Evolutionary conservation across 2,797 vertebrate species (phyloP).

Genomic region (Pseudomugil gertrudae): DNA sequence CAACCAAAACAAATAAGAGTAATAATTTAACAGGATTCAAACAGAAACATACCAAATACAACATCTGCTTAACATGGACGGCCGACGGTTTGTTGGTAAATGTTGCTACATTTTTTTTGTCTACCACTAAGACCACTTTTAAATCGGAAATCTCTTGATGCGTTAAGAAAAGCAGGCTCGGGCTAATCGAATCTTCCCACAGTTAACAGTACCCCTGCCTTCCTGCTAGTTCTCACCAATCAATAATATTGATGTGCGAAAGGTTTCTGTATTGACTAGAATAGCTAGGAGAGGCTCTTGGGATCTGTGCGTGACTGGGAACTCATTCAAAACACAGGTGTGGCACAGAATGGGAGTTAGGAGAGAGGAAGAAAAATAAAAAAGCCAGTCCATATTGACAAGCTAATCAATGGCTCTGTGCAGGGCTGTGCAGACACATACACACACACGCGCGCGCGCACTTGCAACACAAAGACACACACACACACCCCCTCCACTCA

Average conservation of each 20-base stretch:
- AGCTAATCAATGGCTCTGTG: constrained; percentile 71
- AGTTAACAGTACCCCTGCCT: constrained; percentile 75
- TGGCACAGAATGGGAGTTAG: constrained; percentile 67
- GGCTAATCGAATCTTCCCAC: constrained; percentile 77
- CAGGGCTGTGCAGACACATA: constrained; percentile 56
- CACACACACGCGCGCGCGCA: constrained; percentile 37
- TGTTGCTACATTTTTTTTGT: constrained; percentile 40
- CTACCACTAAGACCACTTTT: constrained; percentile 65
- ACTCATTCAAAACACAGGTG: constrained; percentile 76
- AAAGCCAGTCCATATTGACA: constrained; percentile 75
- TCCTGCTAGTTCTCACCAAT: constrained; percentile 65
- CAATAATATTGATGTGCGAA: constrained; percentile 81
- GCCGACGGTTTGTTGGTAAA: constrained; percentile 31
- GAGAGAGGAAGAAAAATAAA: constrained; percentile 70
- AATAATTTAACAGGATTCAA: constrained; percentile 36
- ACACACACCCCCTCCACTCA: constrained; percentile 10
- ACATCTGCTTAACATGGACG: constrained; percentile 25
- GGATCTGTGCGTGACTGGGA: constrained; percentile 72
- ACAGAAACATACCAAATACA: constrained; percentile 23
- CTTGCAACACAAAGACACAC: constrained; percentile 27
- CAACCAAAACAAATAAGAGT: constrained; percentile 19
- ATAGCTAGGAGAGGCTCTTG: constrained; percentile 70
- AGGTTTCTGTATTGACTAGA: constrained; percentile 80
- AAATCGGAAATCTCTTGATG: constrained; percentile 74
- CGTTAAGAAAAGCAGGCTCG: constrained; percentile 76